Percentiles rank a stretch among this genome's conserved stretches.
Evolutionary conservation across 2,888 invertebrate species (phyloP).

Genomic region (Shargacucullia verbasci): DNA sequence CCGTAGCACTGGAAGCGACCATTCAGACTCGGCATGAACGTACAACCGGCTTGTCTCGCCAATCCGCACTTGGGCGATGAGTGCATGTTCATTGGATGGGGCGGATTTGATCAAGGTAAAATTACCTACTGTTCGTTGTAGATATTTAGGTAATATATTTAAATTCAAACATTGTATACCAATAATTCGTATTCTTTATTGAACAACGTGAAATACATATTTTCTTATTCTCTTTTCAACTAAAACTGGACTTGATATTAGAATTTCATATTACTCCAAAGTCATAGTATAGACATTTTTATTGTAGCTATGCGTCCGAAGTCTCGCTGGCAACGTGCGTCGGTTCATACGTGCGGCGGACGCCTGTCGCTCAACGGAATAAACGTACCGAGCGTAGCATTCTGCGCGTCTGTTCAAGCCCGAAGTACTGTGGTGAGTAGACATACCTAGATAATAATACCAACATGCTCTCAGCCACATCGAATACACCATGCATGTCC

Average conservation of each 20-base stretch:
- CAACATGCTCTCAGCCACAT: no score
- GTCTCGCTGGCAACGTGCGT: slow-evolving; percentile 74
- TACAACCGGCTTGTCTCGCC: slow-evolving; percentile 78
- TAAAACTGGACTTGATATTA: no score
- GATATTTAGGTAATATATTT: no score
- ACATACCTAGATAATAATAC: no score
- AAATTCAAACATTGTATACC: no score
- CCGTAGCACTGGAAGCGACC: slow-evolving; percentile 79
- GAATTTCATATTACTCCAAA: no score
- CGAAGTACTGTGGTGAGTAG: slow-evolving; percentile 73
- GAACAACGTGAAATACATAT: no score
- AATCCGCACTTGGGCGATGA: slow-evolving; percentile 67
- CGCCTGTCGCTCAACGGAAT: slow-evolving; percentile 61
- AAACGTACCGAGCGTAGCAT: slow-evolving; percentile 66
- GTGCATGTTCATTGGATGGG: slow-evolving; percentile 83
- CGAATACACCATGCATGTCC: no score
- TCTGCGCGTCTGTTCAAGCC: slow-evolving; percentile 72
- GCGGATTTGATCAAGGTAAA: slow-evolving; percentile 78
- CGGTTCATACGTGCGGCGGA: slow-evolving; percentile 68
- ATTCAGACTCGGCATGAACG: slow-evolving; percentile 65
- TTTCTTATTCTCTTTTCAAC: no score
- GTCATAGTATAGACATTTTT: slow-evolving; percentile 1
- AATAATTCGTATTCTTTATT: no score
- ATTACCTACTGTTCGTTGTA: background rate
- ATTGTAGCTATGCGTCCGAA: slow-evolving; percentile 39